Conservation (phyloP, 2,888 invertebrate genomes). For the Tryphoninae sp. region DNA sequence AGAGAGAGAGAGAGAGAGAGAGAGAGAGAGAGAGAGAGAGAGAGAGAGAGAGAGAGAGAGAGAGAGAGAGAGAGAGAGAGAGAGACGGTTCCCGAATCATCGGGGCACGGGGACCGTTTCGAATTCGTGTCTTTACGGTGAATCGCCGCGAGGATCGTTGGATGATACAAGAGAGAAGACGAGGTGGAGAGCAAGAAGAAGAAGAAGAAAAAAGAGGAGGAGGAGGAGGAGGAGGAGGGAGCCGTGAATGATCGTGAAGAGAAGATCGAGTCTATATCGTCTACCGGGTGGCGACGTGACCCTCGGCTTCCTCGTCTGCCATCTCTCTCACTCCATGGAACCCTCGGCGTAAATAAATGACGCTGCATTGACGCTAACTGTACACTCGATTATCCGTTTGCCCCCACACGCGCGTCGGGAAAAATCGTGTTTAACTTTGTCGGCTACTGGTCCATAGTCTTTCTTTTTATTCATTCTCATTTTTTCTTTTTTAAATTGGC, state of each 20-base stretch:
- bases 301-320: constrained; percentile 33
- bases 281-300: constrained; percentile 56
- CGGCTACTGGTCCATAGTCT: constrained; percentile 46
- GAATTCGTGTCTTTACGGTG: constrained; percentile 69
- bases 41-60: constrained; percentile 38
- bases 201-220: constrained; percentile 20
- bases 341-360: constrained; percentile 58
- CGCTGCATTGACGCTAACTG: constrained; percentile 58
- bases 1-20: constrained; percentile 47
- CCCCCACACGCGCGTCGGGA: constrained; percentile 33
- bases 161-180: constrained; percentile 48
- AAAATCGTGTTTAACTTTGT: constrained; percentile 57
- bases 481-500: constrained; percentile 19
- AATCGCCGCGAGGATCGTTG: constrained; percentile 52
- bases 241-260: constrained; percentile 56
- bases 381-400: constrained; percentile 59
- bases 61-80: constrained; percentile 46
- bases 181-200: constrained; percentile 1
- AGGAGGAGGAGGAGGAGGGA: constrained; percentile 34
- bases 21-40: constrained; percentile 49
- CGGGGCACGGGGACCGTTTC: constrained; percentile 73
- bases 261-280: constrained; percentile 45
- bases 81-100: constrained; percentile 53
- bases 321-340: constrained; percentile 7
- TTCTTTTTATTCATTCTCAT: background rate